Conservation (phyloP, 2,888 invertebrate genomes). For the Drosophila mettleri region DNA sequence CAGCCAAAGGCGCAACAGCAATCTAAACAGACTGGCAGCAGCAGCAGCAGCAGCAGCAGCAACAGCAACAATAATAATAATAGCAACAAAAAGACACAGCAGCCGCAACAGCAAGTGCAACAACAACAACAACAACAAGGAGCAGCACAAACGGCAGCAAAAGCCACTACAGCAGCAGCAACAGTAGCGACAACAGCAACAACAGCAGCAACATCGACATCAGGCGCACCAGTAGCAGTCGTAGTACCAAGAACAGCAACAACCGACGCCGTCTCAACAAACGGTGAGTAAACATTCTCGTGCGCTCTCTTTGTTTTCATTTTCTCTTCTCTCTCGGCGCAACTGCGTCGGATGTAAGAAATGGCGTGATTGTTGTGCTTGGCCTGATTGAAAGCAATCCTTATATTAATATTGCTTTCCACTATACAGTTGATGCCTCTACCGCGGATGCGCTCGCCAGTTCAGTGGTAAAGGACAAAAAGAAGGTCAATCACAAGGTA, state of each 20-base stretch:
- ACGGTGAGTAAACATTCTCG: conserved; percentile 66
- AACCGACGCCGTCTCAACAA: conserved; percentile 55
- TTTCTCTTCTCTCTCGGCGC: conserved; percentile 39
- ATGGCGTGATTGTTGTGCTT: conserved; percentile 40
- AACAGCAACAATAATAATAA: conserved; percentile 59
- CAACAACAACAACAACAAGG: conserved; percentile 27
- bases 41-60: conserved; percentile 55
- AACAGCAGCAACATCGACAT: conserved; percentile 14
- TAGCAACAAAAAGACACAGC: conserved; percentile 68
- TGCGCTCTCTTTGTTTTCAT: conserved; percentile 2
- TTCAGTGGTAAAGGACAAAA: conserved; percentile 86
- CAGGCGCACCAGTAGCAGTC: conserved; percentile 16
- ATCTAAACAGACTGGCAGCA: conserved; percentile 60
- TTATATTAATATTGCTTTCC: conserved; percentile 35
- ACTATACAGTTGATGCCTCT: conserved; percentile 71
- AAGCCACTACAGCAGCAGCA: neutral
- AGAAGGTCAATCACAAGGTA: conserved; percentile 87
- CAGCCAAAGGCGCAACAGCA: conserved; percentile 87
- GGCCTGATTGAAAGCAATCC: conserved; percentile 60
- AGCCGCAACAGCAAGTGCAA: conserved; percentile 34
- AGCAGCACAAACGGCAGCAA: conserved; percentile 7
- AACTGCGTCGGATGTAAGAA: conserved; percentile 50
- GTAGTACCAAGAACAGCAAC: conserved; percentile 18
- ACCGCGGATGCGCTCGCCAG: conserved; percentile 70
- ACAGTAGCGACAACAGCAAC: neutral